Evolutionary conservation across 2,113 vertebrate species (phyloP), one percentile per base, ranked within the genome.

Genomic region (Erythrocercus mccallii): DNA sequence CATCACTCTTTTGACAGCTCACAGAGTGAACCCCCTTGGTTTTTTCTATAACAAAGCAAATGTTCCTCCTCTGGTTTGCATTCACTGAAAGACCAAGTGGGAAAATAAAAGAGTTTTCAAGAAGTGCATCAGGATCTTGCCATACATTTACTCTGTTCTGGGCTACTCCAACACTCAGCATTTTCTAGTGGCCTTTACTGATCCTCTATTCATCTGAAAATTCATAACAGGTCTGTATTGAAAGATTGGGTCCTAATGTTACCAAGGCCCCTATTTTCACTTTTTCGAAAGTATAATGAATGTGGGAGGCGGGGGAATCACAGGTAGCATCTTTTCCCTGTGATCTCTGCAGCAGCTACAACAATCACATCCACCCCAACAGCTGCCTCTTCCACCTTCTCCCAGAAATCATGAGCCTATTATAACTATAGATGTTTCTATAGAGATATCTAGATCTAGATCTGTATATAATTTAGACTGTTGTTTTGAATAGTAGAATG

Each of bases 11-110:
- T 19, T n/a, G 74, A 37, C 15, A 68, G 58, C 60, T 76, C 33
- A 50, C 30, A 57, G 45, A 90, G 12, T 45, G 68, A 86, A 73
- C 22, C 4, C 3, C 2, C 2, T 3, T n/a, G 3, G 0, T 0
- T 44, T 78, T 79, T 31, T 28, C 45, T 64, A 31, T 25, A 51
- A 86, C 20, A 56, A 69, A 92, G 31, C 38, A 86, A 61, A 58
- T 86, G 56, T 44, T 83, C 68, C 61, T 76, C 61, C 11, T 65
- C 53, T 22, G 54, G 10, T 15, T 64, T 71, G 17, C 40, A 66
- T 28, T 88, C 56, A 71, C 2, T 56, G 31, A 81, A 93, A 66
- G 45, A 61, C 5, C 45, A 77, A 51, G 30, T 15, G 12, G 12
- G 58, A 48, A 92, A 86, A 86, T 5, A 5, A 5, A 82, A 61